Evolutionary conservation across 2,797 vertebrate genomes (phyloP), one percentile per base, ranked within the genome.

Genomic region (Malacoraja senta): DNA sequence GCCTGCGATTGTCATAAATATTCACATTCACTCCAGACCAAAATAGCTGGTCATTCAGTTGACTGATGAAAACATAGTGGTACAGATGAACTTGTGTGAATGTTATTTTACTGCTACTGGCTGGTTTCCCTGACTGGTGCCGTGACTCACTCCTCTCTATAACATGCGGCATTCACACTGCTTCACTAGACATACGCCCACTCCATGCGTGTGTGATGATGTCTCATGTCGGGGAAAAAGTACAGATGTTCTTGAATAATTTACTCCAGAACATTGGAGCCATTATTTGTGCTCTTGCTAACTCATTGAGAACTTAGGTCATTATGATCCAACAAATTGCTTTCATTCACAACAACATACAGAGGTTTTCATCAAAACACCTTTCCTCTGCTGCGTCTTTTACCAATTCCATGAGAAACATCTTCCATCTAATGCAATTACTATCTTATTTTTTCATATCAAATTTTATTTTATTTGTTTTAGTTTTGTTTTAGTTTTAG

Each of bases 21-120:
- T 58, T 92, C 71, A 76, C 44, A 24, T 76, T 92, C 71, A 72
- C 24, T 38, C 53, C 90, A 72, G 90, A 92, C 90, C 71, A 76
- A 92, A 92, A 68, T 72, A 58, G 38, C 58, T n/a, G 38, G 26
- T 74, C 76, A 58, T 76, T 76, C 71, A 92, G 71, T 76, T 44
- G 10, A 76, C 76, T 92, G 76, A 76, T 74, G 44, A 92, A 92
- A 76, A 92, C 74, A 76, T 24, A 72, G 3, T 76, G 71, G 76
- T 38, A 92, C 90, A 76, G 90, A 58, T 71, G 90, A 92, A 92
- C 71, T 92, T 35, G 17, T 53, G 53, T 76, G 71, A 92, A 92
- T 76, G 38, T 72, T 92, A 74, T 92, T 92, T 92, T 92, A 76
- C 90, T 76, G 74, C n/a, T 76, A 76, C 26, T 92, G 90, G 90